Evolutionary conservation across 2,888 invertebrate genomes (phyloP).

Genomic region (Polyommatus icarus): DNA sequence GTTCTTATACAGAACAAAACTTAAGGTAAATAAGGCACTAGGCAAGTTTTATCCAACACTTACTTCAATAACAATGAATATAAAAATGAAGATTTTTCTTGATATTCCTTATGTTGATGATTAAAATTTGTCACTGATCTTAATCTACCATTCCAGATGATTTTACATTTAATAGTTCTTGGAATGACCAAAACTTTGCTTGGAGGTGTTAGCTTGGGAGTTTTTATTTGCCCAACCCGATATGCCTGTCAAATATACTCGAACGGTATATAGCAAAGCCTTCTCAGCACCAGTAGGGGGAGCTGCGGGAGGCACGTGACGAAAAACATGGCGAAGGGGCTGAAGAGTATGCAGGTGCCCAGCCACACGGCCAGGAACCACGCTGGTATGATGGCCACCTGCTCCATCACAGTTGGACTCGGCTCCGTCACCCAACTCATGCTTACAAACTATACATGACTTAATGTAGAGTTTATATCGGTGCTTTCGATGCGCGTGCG

Average conservation of each 20-base stretch:
- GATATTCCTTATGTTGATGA: not conserved
- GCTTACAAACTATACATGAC: constrained; percentile 40
- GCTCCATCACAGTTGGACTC: constrained; percentile 64
- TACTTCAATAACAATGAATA: not conserved
- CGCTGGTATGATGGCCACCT: constrained; percentile 70
- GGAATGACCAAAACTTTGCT: not conserved
- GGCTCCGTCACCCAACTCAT: constrained; percentile 54
- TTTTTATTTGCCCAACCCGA: not conserved
- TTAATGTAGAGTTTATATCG: constrained; percentile 45
- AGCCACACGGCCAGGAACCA: constrained; percentile 84
- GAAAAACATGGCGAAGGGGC: constrained; percentile 84
- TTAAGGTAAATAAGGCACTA: constrained; percentile 20
- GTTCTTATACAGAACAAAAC: not conserved
- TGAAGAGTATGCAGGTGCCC: constrained; percentile 82
- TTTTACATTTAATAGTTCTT: not conserved
- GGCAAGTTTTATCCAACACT: not conserved
- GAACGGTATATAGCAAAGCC: constrained; percentile 84
- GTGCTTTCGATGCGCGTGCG: constrained; percentile 53
- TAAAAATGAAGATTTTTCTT: not conserved
- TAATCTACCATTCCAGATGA: not conserved
- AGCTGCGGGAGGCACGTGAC: constrained; percentile 85
- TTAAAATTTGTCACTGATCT: not conserved
- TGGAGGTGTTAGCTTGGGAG: not conserved
- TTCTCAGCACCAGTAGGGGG: constrained; percentile 83
- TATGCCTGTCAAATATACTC: constrained; percentile 78